Evolutionary conservation across 2,113 vertebrate genomes (phyloP), one percentile per base, ranked within the genome.

Genomic region (Tamias sibiricus): DNA sequence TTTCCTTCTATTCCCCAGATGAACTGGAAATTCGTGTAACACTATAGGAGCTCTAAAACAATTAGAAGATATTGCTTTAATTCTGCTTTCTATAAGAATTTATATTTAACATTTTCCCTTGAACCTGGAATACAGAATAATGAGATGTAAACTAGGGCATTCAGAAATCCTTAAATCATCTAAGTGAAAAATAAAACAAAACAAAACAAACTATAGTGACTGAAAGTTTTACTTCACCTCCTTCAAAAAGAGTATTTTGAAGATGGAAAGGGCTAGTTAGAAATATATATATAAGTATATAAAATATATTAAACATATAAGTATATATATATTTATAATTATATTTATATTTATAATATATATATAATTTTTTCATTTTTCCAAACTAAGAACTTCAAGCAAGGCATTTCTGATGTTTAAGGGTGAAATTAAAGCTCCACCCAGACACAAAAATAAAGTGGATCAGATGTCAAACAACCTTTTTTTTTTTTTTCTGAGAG

Each of bases 41-140:
- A 79, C 32, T 54, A 5, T n/a, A 44, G 19, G n/a, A 40, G 64
- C n/a, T 57, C 91, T 90, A 13, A 62, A 47, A 83, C 49, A 88
- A 59, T 42, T 44, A 49, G 74, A 26, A 71, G 68, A 52, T 47
- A 57, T 79, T 47, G 66, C 75, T 93, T 90, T 74, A 82, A 76
- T 85, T 92, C 83, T 66, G 44, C n/a, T 89, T 93, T 66, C 91
- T 92, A 86, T 57, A 94, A 90, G 19, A 94, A 92, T n/a, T 69
- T 75, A 82, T 57, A 90, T 87, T 88, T 80, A 69, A 94, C 74
- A 24, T 96, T 88, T 83, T 14, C 37, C 66, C 80, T 88, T 74
- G 90, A 90, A 69, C 4, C 3, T 44, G 20, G n/a, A 86, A 64
- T 47, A 47, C 2, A 28, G 47, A 40, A 81, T 72, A 71, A 69